phyloP scores from a whole-genome alignment of 1,140 invertebrate genomes.

The Holotrichia oblita region DNA sequence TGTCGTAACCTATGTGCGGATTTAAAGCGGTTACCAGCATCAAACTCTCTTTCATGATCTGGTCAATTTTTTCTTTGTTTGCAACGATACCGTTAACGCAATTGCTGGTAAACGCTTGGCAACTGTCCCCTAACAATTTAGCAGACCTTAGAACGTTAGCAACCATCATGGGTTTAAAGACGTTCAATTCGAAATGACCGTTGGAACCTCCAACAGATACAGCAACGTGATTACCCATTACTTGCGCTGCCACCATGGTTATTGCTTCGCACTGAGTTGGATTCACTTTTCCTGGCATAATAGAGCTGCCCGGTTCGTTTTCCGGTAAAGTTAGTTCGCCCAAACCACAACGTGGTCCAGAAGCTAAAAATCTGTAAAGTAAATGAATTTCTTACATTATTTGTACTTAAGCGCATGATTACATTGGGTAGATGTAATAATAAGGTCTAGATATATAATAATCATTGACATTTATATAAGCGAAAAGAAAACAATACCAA shows the following conservation, averaged over 20 bases:
- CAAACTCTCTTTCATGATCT: constrained; percentile 92
- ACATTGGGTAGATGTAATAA: too few relatives aligned
- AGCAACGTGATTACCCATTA: constrained; percentile 80
- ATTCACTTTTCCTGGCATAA: constrained; percentile 85
- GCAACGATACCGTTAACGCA: constrained; percentile 74
- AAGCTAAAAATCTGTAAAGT: constrained; percentile 69
- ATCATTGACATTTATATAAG: too few relatives aligned
- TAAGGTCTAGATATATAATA: too few relatives aligned
- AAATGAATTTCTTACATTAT: too few relatives aligned
- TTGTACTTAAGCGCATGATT: too few relatives aligned
- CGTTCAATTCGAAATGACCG: constrained; percentile 74
- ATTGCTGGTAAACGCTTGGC: constrained; percentile 70
- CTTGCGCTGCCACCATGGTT: constrained; percentile 80
- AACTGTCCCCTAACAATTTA: constrained; percentile 70
- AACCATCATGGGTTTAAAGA: constrained; percentile 80
- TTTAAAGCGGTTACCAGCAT: constrained; percentile 92
- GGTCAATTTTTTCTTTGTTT: constrained; percentile 69
- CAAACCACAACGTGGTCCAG: constrained; percentile 76
- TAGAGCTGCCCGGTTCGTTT: constrained; percentile 79
- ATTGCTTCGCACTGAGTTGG: constrained; percentile 82
- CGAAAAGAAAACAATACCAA: too few relatives aligned
- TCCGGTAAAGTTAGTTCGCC: constrained; percentile 77
- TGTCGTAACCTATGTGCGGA: constrained; percentile 86
- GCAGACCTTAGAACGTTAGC: constrained; percentile 76
- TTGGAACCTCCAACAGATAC: constrained; percentile 65